phyloP scores from a whole-genome alignment of 1,140 invertebrate genomes.

The Calycopis cecrops region DNA sequence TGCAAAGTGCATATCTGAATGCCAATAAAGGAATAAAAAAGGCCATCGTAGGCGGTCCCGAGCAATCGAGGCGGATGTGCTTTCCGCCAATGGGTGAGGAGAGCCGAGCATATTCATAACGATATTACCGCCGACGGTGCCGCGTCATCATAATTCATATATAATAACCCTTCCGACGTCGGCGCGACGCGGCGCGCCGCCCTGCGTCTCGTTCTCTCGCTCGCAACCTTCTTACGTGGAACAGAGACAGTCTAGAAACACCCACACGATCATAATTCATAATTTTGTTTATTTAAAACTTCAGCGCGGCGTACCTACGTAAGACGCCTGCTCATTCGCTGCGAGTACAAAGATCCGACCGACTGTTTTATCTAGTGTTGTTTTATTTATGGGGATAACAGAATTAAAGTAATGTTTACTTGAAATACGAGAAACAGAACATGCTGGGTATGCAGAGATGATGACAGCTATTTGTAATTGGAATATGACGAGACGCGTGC shows the following conservation, averaged over 20 bases:
- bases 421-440: conserved; percentile 50
- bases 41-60: conserved; percentile 67
- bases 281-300: conserved; percentile 64
- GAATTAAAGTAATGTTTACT: conserved; percentile 39
- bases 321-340: conserved; percentile 47
- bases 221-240: conserved; percentile 30
- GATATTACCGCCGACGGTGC: conserved; percentile 71
- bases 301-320: conserved; percentile 34
- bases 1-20: conserved; percentile 72
- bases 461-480: conserved; percentile 73
- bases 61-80: conserved; percentile 60
- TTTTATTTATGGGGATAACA: conserved; percentile 28
- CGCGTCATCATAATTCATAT: conserved; percentile 73
- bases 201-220: conserved; percentile 58
- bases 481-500: conserved; percentile 70
- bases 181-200: conserved; percentile 48
- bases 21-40: conserved; percentile 71
- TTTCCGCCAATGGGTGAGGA: conserved; percentile 65
- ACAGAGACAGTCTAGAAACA: conserved; percentile 49
- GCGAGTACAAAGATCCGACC: conserved; percentile 14
- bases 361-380: conserved; percentile 22
- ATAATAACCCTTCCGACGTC: conserved; percentile 72
- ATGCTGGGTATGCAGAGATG: conserved; percentile 46
- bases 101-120: conserved; percentile 71
- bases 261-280: conserved; percentile 70